phyloP scores from a whole-genome alignment of 2,113 vertebrate species.

The Coptodon bakossiorum region DNA sequence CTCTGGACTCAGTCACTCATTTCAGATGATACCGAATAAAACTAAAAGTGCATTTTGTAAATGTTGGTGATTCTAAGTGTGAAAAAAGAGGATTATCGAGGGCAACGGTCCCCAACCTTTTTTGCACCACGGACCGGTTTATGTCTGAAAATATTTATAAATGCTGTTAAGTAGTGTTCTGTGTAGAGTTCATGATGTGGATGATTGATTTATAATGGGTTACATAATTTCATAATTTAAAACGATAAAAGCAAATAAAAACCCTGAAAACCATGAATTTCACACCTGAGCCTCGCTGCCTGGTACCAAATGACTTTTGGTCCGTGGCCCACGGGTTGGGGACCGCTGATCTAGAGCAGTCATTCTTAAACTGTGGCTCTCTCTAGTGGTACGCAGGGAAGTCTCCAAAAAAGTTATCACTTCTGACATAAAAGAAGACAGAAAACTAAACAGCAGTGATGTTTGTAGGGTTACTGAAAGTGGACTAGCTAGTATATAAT shows the following conservation, averaged over 20 bases:
- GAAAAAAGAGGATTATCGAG: not conserved
- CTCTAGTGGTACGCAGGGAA: not conserved
- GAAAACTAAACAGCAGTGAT: not conserved
- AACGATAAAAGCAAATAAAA: not conserved
- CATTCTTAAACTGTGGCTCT: not conserved
- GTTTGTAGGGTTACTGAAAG: not conserved
- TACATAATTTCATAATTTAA: not conserved
- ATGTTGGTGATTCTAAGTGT: not conserved
- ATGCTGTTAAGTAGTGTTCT: not conserved
- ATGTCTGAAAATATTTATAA: not conserved
- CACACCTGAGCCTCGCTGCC: not conserved
- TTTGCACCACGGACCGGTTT: rapidly evolving
- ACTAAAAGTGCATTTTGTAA: not conserved
- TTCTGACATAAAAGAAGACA: rapidly evolving
- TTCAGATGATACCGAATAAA: rapidly evolving
- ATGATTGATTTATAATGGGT: not conserved
- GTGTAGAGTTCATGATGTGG: not conserved
- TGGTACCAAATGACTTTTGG: rapidly evolving
- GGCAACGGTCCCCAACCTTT: not conserved
- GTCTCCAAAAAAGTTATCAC: not conserved
- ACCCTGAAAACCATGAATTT: not conserved
- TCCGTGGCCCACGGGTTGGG: not conserved
- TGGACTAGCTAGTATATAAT: not conserved
- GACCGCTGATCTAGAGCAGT: rapidly evolving
- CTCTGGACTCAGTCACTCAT: not conserved